These are phyloP conservation scores for Chascanopsetta lugubris DNA, from an alignment of 2,113 vertebrate species.

Conservation along the genomic window DNA sequence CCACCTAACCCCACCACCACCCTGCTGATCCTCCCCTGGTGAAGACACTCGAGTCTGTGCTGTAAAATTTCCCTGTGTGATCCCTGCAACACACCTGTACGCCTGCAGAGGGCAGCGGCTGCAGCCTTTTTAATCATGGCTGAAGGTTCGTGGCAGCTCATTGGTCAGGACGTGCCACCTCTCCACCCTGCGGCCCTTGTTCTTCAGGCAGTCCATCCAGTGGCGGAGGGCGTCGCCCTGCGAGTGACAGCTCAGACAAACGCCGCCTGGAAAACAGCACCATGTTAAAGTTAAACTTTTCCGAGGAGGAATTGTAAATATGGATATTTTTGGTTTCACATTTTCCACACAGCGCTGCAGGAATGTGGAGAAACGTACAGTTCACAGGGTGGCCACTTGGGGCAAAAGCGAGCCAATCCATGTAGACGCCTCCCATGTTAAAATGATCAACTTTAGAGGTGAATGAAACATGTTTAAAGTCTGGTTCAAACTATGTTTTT, in stretches of 20 bases:
- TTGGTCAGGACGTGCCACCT: constrained; percentile 89
- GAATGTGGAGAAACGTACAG: no score
- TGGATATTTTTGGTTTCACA: no score
- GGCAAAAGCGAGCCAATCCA: no score
- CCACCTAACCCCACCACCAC: no score
- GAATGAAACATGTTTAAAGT: no score
- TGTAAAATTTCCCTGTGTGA: not conserved
- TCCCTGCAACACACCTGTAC: not conserved
- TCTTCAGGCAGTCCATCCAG: constrained; percentile 86
- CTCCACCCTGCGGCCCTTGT: constrained; percentile 80
- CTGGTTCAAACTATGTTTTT: no score
- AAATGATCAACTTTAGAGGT: no score
- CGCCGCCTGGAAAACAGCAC: constrained; percentile 77
- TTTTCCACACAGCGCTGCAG: no score
- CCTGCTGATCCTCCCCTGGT: constrained; percentile 10
- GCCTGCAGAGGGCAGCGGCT: not conserved
- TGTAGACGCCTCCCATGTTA: no score
- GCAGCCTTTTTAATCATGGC: constrained; percentile 75
- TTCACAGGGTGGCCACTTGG: no score
- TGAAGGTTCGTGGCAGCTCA: constrained; percentile 81
- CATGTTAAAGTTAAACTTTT: no score
- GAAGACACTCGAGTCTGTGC: constrained; percentile 4
- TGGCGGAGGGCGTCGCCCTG: constrained; percentile 86
- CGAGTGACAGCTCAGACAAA: constrained; percentile 82
- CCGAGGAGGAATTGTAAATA: no score